Percentiles rank a stretch among this genome's conserved stretches.
phyloP scores from a whole-genome alignment of 2,113 vertebrate species.

The Serilophus lunatus region DNA sequence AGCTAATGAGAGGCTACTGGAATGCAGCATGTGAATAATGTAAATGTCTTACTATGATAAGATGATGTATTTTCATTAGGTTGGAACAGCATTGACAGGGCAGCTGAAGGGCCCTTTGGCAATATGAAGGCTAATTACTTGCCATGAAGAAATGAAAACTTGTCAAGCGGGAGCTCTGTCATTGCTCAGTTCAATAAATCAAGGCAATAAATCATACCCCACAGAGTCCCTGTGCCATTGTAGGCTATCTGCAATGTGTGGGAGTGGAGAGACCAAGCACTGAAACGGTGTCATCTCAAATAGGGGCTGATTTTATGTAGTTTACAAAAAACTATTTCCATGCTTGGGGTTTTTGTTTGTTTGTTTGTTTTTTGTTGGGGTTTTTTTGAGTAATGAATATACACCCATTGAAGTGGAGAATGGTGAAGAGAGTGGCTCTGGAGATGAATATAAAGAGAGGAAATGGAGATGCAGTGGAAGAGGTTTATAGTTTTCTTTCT shows the following conservation, averaged over 20 bases:
- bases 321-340: not conserved
- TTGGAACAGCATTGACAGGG: constrained; percentile 54
- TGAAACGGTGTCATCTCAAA: not conserved
- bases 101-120: constrained; percentile 72
- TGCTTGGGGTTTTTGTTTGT: too few relatives aligned
- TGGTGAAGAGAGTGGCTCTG: not conserved
- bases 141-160: constrained; percentile 67
- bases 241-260: not conserved
- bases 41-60: constrained; percentile 39
- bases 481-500: not conserved
- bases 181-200: constrained; percentile 69
- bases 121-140: constrained; percentile 74
- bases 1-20: constrained; percentile 41
- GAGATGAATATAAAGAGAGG: not conserved
- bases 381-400: not conserved
- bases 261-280: not conserved
- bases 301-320: not conserved
- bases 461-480: not conserved
- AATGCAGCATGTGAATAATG: constrained; percentile 50
- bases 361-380: not conserved
- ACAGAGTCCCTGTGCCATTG: constrained; percentile 14
- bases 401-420: not conserved
- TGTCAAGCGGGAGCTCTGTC: constrained; percentile 58
- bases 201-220: constrained; percentile 63
- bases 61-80: constrained; percentile 49